Conservation (phyloP, 1,140 invertebrate species). For the Macrotrachela quadricornifera region DNA sequence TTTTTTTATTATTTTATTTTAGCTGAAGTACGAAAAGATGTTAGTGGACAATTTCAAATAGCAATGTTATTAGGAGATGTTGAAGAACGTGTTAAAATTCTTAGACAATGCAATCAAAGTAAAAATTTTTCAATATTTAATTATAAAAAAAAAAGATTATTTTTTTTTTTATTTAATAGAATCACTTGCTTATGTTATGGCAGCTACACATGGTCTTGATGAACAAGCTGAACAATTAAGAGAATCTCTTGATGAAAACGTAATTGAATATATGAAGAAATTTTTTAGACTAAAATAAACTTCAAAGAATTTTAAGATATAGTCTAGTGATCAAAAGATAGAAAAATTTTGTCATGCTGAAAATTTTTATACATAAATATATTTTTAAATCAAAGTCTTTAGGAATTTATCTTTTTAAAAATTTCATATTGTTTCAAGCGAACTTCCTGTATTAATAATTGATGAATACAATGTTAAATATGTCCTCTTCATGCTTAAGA, state of each 20-base stretch:
- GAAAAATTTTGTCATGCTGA: too few species aligned
- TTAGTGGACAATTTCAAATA: slow-evolving; percentile 84
- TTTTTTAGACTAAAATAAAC: slow-evolving; percentile 30
- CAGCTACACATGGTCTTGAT: slow-evolving; percentile 67
- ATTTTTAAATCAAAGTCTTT: too few species aligned
- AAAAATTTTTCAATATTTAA: too few species aligned
- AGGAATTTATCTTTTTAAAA: too few species aligned
- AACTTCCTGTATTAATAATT: too few species aligned
- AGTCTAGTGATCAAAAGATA: too few species aligned
- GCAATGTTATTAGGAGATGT: slow-evolving; percentile 76
- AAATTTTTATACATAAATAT: too few species aligned
- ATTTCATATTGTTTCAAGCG: too few species aligned
- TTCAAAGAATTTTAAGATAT: too few species aligned
- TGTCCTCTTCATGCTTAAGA: too few species aligned
- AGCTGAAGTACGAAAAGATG: slow-evolving; percentile 36
- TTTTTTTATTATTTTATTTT: slow-evolving; percentile 3
- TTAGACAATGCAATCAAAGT: slow-evolving; percentile 41
- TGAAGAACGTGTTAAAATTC: slow-evolving; percentile 61
- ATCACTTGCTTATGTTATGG: slow-evolving; percentile 71
- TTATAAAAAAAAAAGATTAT: not conserved
- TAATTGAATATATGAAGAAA: not conserved
- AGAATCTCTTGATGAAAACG: slow-evolving; percentile 33
- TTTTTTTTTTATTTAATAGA: too few species aligned
- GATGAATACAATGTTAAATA: too few species aligned
- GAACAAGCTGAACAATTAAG: slow-evolving; percentile 56